phyloP scores from a whole-genome alignment of 2,113 vertebrate genomes.

The Cebus imitator region DNA sequence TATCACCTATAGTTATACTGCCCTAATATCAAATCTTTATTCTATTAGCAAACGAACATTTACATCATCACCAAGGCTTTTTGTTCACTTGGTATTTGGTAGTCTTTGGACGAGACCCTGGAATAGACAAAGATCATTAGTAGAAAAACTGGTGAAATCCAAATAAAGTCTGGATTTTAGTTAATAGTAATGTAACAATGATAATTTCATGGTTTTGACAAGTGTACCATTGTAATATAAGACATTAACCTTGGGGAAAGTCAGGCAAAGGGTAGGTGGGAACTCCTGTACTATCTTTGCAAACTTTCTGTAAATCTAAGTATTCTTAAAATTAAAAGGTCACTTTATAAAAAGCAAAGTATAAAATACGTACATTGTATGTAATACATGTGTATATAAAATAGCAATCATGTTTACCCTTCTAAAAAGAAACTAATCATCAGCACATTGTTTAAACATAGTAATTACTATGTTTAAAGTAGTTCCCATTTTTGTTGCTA shows the following conservation, averaged over 20 bases:
- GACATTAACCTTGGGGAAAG: neutral
- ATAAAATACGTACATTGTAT: neutral
- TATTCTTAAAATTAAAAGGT: constrained; percentile 8
- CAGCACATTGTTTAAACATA: neutral
- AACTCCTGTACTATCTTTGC: neutral
- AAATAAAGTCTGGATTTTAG: neutral
- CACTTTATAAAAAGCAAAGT: neutral
- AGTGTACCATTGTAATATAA: neutral
- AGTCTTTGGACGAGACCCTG: neutral
- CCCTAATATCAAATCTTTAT: neutral
- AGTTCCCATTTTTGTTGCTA: neutral
- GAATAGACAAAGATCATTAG: neutral
- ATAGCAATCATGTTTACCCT: neutral
- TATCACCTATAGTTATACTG: neutral
- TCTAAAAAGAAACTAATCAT: neutral
- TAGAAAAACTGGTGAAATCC: neutral
- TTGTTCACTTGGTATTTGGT: neutral
- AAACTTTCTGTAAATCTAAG: neutral
- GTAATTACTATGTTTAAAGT: neutral
- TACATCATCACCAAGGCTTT: neutral
- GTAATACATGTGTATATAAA: neutral
- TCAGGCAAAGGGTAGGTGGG: fast-evolving
- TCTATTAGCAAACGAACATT: neutral
- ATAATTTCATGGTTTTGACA: neutral
- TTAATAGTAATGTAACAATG: neutral